Evolutionary conservation across 2,888 invertebrate species (phyloP), one percentile per base, ranked within the genome.

Genomic region (Odontothrips loti): DNA sequence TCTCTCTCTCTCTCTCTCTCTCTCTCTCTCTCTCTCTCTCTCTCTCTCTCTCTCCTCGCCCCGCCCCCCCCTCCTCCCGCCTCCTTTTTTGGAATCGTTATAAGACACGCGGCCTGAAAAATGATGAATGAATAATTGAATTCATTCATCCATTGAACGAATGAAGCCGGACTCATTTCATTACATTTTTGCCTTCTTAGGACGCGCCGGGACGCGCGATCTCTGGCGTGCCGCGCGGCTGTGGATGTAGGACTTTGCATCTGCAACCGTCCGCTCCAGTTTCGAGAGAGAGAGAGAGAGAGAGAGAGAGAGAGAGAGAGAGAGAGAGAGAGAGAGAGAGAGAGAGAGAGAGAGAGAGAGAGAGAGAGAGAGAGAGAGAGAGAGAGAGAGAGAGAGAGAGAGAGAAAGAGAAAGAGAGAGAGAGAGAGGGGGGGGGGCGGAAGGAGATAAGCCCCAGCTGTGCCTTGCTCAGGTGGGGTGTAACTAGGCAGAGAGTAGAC

Each of bases 381-480:
- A 63, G 63, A 63, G 63, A 63, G 63, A 63, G 63, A 63, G 63
- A 63, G 63, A 63, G 6, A 63, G 15, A 63, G 48, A 48, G 48
- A 48, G 48, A 48, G 48, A 48, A 12, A 48, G 48, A 48, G 48
- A 48, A 12, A 48, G 48, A 48, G 48, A 48, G 48, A 48, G 48
- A 48, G 48, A 51, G 51, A 51, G 17, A 51, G 51, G 48, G 48
- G 48, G 48, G 10, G 48, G 48, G 48, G 48, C 48, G 48, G 48
- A 12, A 12, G 10, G 48, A 48, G 48, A 12, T 48, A 48, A 48
- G 48, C 10, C 48, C 48, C 48, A 17, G 51, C 1, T 17, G 51
- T n/a, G n/a, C n/a, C n/a, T n/a, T n/a, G n/a, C n/a, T n/a, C n/a
- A n/a, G n/a, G n/a, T n/a, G n/a, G n/a, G n/a, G n/a, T n/a, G n/a